Evolutionary conservation across 2,113 vertebrate species (phyloP).

Genomic region (Stegastes partitus): DNA sequence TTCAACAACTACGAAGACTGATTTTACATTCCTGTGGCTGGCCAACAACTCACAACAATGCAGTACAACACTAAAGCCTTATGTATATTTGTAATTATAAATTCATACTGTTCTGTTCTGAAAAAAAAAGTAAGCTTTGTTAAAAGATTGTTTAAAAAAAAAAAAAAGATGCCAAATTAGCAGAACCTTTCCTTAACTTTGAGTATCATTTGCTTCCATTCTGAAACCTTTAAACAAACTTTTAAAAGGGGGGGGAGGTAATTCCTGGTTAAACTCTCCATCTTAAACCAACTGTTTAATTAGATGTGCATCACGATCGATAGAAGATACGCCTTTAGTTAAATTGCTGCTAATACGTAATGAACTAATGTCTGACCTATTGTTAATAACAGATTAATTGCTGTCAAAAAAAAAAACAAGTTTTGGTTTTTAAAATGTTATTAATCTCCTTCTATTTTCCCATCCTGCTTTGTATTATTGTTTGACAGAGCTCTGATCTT

Average conservation of each 20-base stretch:
- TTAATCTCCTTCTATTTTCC: slow-evolving; percentile 3
- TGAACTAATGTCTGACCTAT: slow-evolving; percentile 40
- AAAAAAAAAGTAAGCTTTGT: slow-evolving; percentile 32
- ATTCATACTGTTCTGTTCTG: slow-evolving; percentile 45
- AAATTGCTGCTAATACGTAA: slow-evolving; percentile 44
- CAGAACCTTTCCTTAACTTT: slow-evolving; percentile 16
- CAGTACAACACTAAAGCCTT: slow-evolving; percentile 75
- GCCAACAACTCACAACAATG: slow-evolving; percentile 57
- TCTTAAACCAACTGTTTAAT: slow-evolving; percentile 43
- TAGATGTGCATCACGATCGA: slow-evolving; percentile 35
- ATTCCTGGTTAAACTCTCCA: slow-evolving; percentile 32
- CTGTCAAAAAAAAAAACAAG: slow-evolving; percentile 15
- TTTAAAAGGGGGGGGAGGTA: slow-evolving; percentile 11
- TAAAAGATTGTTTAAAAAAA: slow-evolving; percentile 43
- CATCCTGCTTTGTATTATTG: slow-evolving; percentile 36
- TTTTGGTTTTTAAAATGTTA: slow-evolving; percentile 31
- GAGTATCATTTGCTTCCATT: slow-evolving; percentile 17
- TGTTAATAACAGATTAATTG: slow-evolving; percentile 34
- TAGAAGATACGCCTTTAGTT: slow-evolving; percentile 50
- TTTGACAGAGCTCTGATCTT: slow-evolving; percentile 81
- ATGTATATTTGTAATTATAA: slow-evolving; percentile 72
- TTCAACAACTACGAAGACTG: slow-evolving; percentile 41
- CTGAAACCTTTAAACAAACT: slow-evolving; percentile 16
- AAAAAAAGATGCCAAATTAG: slow-evolving; percentile 42
- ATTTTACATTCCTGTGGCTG: slow-evolving; percentile 48